Percentiles rank a stretch among this genome's conserved stretches.
Evolutionary conservation across 2,113 vertebrate species (phyloP).

Genomic region (Hippocampus comes): DNA sequence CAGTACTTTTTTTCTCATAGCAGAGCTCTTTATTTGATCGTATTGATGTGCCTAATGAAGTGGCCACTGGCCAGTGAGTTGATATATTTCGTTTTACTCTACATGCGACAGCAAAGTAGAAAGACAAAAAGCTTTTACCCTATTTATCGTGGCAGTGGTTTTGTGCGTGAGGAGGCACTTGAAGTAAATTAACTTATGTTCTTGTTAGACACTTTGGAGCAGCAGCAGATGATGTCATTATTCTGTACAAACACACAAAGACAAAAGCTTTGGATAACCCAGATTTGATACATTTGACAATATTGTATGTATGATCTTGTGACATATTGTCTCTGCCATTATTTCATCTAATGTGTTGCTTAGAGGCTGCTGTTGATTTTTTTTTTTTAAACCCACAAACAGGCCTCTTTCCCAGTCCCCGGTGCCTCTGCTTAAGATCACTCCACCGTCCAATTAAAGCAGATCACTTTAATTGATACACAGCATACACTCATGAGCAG

Average conservation of each 20-base stretch:
- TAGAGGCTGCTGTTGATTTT: too few relatives aligned
- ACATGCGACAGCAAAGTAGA: not conserved
- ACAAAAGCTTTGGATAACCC: constrained; percentile 5
- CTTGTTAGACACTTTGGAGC: not conserved
- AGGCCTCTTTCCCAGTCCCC: constrained; percentile 17
- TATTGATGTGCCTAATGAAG: not conserved
- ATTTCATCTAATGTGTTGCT: too few relatives aligned
- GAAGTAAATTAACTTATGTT: not conserved
- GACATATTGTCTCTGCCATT: too few relatives aligned
- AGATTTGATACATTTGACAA: constrained; percentile 23
- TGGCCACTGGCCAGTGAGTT: too few relatives aligned
- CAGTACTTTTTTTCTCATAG: too few relatives aligned
- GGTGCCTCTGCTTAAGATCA: constrained; percentile 48
- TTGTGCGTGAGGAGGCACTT: not conserved
- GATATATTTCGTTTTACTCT: not conserved
- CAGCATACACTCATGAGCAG: constrained; percentile 24
- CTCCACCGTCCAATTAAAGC: constrained; percentile 6
- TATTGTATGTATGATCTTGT: constrained; percentile 16
- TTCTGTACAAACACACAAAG: not conserved
- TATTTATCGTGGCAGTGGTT: too few relatives aligned
- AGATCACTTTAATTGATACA: constrained; percentile 24
- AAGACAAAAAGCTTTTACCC: not conserved
- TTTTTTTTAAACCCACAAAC: too few relatives aligned
- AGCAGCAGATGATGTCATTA: constrained; percentile 19
- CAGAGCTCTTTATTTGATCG: too few relatives aligned